These are phyloP conservation scores for Pseudorasbora parva DNA, from an alignment of 2,113 vertebrate species.

Conservation along the genomic window DNA sequence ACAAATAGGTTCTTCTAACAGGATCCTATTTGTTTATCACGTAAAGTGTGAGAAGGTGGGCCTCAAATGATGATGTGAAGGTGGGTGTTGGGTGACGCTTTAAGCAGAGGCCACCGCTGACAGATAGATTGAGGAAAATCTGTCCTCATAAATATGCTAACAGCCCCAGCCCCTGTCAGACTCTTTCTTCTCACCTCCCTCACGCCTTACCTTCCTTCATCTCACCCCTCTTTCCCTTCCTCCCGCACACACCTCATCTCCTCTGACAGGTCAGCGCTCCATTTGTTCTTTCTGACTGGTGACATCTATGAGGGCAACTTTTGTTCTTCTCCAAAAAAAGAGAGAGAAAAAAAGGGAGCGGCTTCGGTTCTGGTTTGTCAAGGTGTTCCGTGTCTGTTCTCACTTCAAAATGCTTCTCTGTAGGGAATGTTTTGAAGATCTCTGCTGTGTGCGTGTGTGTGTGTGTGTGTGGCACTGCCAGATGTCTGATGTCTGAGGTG, in stretches of 20 bases:
- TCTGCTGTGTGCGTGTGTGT: conserved; percentile 12
- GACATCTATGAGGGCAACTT: conserved; percentile 35
- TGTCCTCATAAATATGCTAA: conserved; percentile 46
- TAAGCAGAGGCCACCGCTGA: conserved; percentile 41
- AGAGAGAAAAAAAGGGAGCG: conserved; percentile 1
- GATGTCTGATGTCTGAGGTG: conserved; percentile 49
- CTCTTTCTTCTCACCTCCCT: conserved; percentile 16
- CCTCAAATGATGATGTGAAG: conserved; percentile 24
- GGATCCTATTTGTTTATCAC: conserved; percentile 2
- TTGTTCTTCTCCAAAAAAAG: conserved; percentile 22
- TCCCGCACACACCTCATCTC: conserved; percentile 37
- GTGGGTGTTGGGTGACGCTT: conserved; percentile 23
- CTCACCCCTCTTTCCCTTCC: conserved; percentile 1
- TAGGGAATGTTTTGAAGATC: conserved; percentile 49
- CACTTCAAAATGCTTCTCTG: conserved; percentile 46
- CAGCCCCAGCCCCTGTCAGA: conserved; percentile 14
- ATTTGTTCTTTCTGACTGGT: conserved; percentile 42
- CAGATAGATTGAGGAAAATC: conserved; percentile 40
- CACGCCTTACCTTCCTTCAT: conserved; percentile 10
- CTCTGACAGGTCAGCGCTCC: conserved; percentile 37
- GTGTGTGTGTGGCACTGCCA: conserved; percentile 36
- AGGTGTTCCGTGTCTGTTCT: conserved; percentile 51
- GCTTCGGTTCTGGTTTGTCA: conserved; percentile 17
- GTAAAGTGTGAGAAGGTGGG: neutral
- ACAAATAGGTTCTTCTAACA: neutral